These are phyloP conservation scores for Zelostemma sp. DNA, from an alignment of 1,140 invertebrate genomes.

Conservation along the genomic window DNA sequence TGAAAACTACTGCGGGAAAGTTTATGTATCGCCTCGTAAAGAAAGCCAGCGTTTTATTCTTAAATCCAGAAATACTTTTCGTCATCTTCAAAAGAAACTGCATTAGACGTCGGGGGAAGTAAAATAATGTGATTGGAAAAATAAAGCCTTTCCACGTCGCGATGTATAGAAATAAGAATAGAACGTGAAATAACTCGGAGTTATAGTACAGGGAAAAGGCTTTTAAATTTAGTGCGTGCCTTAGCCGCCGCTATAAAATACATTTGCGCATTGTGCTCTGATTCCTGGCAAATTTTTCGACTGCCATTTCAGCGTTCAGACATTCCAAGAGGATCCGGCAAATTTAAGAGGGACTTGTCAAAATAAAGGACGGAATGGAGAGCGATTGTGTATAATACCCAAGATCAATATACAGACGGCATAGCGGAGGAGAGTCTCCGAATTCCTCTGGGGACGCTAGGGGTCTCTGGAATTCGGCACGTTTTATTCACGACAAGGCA, in stretches of 20 bases:
- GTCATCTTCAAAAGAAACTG: no score
- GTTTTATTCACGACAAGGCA: conserved; percentile 47
- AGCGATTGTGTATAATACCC: conserved; percentile 49
- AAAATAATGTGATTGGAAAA: not conserved
- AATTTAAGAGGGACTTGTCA: conserved; percentile 49
- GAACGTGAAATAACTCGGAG: no score
- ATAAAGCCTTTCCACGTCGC: not conserved
- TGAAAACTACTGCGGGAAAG: conserved; percentile 29
- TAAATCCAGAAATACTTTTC: no score
- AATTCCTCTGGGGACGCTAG: conserved; percentile 42
- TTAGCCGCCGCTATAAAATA: conserved; percentile 29
- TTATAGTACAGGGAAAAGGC: not conserved
- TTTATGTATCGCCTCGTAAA: not conserved
- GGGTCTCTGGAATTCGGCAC: conserved; percentile 49
- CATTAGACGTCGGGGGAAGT: not conserved
- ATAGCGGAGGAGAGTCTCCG: conserved; percentile 32
- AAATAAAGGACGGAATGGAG: conserved; percentile 48
- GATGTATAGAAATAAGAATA: not conserved
- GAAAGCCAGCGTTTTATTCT: not conserved
- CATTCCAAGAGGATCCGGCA: conserved; percentile 33
- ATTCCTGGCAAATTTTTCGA: conserved; percentile 35
- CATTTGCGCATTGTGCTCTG: conserved; percentile 27
- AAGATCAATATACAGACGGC: conserved; percentile 44
- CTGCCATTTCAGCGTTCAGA: conserved; percentile 35
- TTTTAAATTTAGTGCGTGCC: conserved; percentile 5